These are phyloP conservation scores for Tichodroma muraria DNA, from an alignment of 2,113 vertebrate species.

Conservation along the genomic window DNA sequence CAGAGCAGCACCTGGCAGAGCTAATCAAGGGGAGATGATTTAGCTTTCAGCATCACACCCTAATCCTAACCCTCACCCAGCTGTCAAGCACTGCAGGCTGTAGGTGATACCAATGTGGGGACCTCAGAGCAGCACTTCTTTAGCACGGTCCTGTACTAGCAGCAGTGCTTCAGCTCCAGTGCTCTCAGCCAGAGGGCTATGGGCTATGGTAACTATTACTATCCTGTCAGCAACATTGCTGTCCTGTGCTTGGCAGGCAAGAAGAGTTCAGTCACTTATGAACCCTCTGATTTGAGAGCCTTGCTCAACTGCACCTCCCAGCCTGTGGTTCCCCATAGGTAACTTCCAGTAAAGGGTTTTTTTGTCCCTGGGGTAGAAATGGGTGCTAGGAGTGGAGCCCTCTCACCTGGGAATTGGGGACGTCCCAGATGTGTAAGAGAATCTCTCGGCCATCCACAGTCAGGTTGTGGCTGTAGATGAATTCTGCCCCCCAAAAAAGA, in stretches of 20 bases:
- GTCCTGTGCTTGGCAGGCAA: background rate
- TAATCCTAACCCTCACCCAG: background rate
- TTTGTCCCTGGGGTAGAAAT: background rate
- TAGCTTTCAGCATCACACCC: background rate
- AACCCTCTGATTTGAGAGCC: background rate
- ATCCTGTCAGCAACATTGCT: background rate
- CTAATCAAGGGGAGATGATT: background rate
- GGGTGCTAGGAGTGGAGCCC: background rate
- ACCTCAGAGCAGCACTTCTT: background rate
- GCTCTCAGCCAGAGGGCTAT: background rate
- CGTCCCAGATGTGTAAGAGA: slow-evolving; percentile 82
- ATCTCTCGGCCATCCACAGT: slow-evolving; percentile 76
- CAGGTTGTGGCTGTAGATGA: slow-evolving; percentile 80
- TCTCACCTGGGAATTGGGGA: slow-evolving; percentile 77
- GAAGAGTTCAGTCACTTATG: background rate
- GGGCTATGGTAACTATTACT: background rate
- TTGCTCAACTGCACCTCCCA: background rate
- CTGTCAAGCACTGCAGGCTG: background rate
- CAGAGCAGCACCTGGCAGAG: background rate
- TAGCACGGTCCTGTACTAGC: background rate
- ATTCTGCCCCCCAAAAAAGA: slow-evolving; percentile 62
- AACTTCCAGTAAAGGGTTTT: background rate
- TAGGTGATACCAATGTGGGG: background rate
- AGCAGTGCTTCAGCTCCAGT: background rate
- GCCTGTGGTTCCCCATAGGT: background rate